phyloP scores from a whole-genome alignment of 1,140 invertebrate genomes.

The Conus ventricosus region DNA sequence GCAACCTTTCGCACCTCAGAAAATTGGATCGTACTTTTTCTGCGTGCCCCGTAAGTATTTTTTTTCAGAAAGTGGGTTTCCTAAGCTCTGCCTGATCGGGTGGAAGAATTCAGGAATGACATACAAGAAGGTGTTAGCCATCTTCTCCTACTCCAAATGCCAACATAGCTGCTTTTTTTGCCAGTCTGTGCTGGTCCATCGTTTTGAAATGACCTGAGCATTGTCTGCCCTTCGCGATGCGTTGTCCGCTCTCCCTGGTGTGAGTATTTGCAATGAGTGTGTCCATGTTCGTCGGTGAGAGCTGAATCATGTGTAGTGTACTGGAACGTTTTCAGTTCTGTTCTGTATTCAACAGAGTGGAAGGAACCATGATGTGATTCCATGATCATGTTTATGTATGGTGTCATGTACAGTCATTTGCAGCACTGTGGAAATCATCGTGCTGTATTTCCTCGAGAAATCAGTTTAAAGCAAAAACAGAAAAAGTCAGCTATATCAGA shows the following conservation, averaged over 20 bases:
- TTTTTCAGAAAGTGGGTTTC: not conserved
- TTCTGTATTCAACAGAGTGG: not conserved
- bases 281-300: not conserved
- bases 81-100: not conserved
- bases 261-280: not conserved
- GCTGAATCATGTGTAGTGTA: not conserved
- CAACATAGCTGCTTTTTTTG: not conserved
- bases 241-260: not conserved
- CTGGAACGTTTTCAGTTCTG: not conserved
- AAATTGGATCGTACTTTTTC: not conserved
- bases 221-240: not conserved
- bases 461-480: not conserved
- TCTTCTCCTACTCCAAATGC: not conserved
- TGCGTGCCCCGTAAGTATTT: not conserved
- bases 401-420: not conserved
- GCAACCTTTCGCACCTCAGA: not conserved
- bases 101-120: not conserved
- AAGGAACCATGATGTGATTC: not conserved
- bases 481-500: not conserved
- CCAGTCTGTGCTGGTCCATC: not conserved
- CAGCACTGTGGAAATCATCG: not conserved
- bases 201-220: not conserved
- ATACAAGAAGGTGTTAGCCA: not conserved
- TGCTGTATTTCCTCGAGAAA: not conserved
- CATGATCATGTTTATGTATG: not conserved